A percentile compares a stretch with the other conserved stretches of the same genome.
phyloP scores from a whole-genome alignment of 2,888 invertebrate genomes.

The Molanna angustata region DNA sequence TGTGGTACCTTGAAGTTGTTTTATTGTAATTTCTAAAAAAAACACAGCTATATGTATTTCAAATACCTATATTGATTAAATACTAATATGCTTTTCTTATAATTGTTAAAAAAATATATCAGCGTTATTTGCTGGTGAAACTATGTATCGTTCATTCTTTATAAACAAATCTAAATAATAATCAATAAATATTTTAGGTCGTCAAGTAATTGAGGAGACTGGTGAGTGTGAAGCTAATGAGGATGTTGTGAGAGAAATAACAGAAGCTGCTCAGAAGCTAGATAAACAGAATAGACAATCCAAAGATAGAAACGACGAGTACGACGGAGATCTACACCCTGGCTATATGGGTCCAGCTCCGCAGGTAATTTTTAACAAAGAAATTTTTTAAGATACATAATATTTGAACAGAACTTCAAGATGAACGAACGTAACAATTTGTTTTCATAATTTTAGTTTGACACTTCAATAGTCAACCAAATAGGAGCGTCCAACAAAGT shows the following conservation, averaged over 20 bases:
- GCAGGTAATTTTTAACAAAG: slow-evolving; percentile 13
- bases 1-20: no score
- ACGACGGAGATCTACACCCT: slow-evolving; percentile 28
- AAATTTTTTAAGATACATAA: not conserved
- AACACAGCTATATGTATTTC: no score
- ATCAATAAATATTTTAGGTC: slow-evolving; percentile 36
- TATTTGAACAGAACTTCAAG: not conserved
- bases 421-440: no score
- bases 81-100: no score
- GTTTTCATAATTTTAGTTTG: slow-evolving; percentile 38
- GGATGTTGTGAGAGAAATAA: slow-evolving; percentile 42
- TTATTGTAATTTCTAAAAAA: no score
- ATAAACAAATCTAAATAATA: no score
- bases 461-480: slow-evolving; percentile 38
- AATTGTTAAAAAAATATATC: no score
- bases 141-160: no score
- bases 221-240: slow-evolving; percentile 39
- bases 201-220: slow-evolving; percentile 52
- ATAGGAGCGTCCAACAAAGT: not conserved
- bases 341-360: slow-evolving; percentile 26
- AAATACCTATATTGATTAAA: no score
- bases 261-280: slow-evolving; percentile 36
- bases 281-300: not conserved
- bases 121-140: no score
- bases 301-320: slow-evolving; percentile 7